These are phyloP conservation scores for Drosophila pseudotakahashii DNA, from an alignment of 2,888 invertebrate genomes.

Conservation along the genomic window DNA sequence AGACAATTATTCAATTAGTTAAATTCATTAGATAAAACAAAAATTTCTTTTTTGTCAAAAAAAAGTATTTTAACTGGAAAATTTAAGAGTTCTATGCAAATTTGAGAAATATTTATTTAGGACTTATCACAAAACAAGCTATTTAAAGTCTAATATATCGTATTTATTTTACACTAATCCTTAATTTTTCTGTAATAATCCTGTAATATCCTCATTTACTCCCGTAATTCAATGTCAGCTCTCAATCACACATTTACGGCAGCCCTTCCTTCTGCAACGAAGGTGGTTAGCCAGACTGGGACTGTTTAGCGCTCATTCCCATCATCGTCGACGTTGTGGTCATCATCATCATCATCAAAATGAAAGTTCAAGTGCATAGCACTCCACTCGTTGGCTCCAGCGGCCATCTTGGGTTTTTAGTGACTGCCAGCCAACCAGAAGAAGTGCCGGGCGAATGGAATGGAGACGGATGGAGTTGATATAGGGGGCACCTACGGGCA, in stretches of 20 bases:
- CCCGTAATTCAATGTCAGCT: neutral
- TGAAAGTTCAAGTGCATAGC: constrained; percentile 67
- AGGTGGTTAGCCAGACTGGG: constrained; percentile 3
- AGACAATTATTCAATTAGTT: no score
- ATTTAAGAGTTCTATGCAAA: no score
- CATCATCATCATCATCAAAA: constrained; percentile 45
- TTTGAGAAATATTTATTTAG: no score
- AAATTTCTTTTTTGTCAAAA: no score
- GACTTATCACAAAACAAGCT: no score
- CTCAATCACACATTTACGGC: neutral
- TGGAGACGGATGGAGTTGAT: constrained; percentile 40
- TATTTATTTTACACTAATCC: no score
- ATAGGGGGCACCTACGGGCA: constrained; percentile 25
- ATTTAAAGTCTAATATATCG: no score
- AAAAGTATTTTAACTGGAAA: no score
- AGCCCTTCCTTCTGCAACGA: constrained; percentile 15
- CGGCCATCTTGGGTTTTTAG: constrained; percentile 74
- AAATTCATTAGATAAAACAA: no score
- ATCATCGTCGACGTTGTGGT: constrained; percentile 13
- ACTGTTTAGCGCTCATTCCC: constrained; percentile 37
- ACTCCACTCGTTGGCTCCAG: constrained; percentile 51
- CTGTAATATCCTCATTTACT: no score
- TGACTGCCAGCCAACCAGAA: constrained; percentile 70
- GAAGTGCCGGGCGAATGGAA: constrained; percentile 43
- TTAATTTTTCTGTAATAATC: no score